Percentiles rank a stretch among this genome's conserved stretches.
phyloP scores from a whole-genome alignment of 2,113 vertebrate species.

The Felis chaus region DNA sequence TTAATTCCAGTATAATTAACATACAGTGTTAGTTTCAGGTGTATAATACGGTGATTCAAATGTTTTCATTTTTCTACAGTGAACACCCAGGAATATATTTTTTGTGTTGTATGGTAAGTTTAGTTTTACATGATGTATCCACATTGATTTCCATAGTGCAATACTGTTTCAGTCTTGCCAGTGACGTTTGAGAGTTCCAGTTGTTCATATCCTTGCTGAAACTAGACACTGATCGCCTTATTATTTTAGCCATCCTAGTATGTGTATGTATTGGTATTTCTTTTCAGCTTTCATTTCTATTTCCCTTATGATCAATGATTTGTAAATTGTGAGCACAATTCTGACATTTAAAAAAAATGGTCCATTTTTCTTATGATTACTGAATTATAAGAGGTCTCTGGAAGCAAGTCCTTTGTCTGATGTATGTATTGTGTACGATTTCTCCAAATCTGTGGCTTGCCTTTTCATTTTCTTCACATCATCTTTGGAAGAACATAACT shows the following conservation, averaged over 20 bases:
- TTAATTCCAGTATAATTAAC: background rate
- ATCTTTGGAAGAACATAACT: background rate
- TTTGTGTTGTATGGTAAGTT: background rate
- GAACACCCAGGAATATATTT: background rate
- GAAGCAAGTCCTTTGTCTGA: background rate
- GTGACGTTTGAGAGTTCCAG: background rate
- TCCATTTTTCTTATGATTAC: background rate
- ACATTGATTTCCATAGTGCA: background rate
- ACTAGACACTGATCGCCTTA: background rate
- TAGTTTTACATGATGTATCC: background rate
- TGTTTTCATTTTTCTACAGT: background rate
- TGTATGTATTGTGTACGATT: background rate
- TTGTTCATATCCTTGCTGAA: background rate
- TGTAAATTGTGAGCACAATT: background rate
- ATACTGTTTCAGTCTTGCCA: background rate
- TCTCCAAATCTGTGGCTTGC: background rate
- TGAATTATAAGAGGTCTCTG: constrained; percentile 12
- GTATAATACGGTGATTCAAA: background rate
- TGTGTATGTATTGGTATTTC: background rate
- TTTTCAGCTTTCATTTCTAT: background rate
- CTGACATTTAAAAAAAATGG: background rate
- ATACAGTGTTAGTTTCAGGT: background rate
- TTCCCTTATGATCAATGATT: background rate
- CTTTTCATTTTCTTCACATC: background rate
- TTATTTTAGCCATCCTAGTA: background rate